Conservation (phyloP, 2,888 invertebrate species). For the Pharmacophagus antenor region DNA sequence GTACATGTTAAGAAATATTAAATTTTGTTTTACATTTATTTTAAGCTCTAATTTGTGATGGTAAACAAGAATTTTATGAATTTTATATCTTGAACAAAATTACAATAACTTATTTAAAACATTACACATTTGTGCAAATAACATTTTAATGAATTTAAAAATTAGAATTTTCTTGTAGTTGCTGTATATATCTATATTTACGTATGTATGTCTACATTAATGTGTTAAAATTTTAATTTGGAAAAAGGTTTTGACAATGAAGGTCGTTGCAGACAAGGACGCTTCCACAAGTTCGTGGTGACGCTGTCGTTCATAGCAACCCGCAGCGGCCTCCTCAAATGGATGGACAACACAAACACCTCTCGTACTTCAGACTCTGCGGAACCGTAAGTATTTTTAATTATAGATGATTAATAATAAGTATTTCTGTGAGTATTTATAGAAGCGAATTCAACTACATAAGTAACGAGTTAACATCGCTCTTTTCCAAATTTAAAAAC, state of each 20-base stretch:
- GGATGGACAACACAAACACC: slow-evolving; percentile 86
- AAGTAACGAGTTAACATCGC: neutral
- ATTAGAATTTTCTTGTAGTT: no score
- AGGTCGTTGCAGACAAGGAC: slow-evolving; percentile 87
- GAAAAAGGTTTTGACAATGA: neutral
- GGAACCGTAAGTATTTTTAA: slow-evolving; percentile 81
- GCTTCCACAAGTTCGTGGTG: slow-evolving; percentile 91
- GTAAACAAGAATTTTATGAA: no score
- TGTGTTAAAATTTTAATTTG: neutral
- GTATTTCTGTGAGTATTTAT: no score
- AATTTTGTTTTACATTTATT: no score
- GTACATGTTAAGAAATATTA: no score
- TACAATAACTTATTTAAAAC: neutral
- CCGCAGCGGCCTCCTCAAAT: slow-evolving; percentile 92
- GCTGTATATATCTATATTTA: neutral
- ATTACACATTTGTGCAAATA: neutral
- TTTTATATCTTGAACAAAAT: neutral
- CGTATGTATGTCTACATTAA: no score
- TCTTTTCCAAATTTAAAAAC: no score
- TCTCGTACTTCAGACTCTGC: slow-evolving; percentile 76
- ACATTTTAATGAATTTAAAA: no score
- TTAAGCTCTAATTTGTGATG: no score
- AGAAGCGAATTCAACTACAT: neutral
- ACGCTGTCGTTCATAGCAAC: slow-evolving; percentile 94
- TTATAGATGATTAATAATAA: no score